Evolutionary conservation across 2,888 invertebrate genomes (phyloP), one percentile per base, ranked within the genome.

Genomic region (Amblyjoppa proteus): DNA sequence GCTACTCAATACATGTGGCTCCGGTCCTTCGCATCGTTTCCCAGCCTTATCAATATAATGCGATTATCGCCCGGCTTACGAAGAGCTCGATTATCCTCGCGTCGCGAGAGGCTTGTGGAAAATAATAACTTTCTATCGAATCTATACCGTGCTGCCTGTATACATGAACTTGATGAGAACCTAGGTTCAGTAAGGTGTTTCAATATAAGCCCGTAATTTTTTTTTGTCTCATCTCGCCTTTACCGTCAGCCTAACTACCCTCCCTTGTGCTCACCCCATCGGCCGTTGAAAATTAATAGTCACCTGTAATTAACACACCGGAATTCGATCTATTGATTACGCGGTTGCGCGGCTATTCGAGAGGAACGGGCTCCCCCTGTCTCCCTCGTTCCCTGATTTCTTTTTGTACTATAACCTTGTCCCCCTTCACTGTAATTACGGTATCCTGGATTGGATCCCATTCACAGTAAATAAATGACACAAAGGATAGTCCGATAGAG

Each of bases 41-140:
- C 68, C 83, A 74, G 75, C 80, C 88, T 90, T 90, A 92, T 92
- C 91, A 89, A 91, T 92, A 90, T 93, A 92, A 93, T 88, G 85
- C 88, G 87, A 91, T 93, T 92, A 90, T 89, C 85, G 81, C 74
- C 81, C 66, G 83, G 79, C 88, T 90, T 89, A 90, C 83, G 83
- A 74, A 85, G 89, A 89, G 88, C 88, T 87, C 91, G 91, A 93
- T 92, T 92, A 93, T 91, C 88, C 83, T 81, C 76, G 84, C 85
- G 86, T 88, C 86, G 88, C 83, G 84, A 66, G 58, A 34, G n/a
- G 66, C 34, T 80, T 34, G 53, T 45, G 41, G 53, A 49, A 80
- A 82, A 76, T 76, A 90, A 90, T 88, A 89, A 89, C 83, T 88
- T 89, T 88, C 88, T 85, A 91, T 90, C 89, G 81, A 90, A 84